A percentile compares a stretch with the other conserved stretches of the same genome.
Evolutionary conservation across 2,888 invertebrate species (phyloP).

Genomic region (Steromphala cineraria): DNA sequence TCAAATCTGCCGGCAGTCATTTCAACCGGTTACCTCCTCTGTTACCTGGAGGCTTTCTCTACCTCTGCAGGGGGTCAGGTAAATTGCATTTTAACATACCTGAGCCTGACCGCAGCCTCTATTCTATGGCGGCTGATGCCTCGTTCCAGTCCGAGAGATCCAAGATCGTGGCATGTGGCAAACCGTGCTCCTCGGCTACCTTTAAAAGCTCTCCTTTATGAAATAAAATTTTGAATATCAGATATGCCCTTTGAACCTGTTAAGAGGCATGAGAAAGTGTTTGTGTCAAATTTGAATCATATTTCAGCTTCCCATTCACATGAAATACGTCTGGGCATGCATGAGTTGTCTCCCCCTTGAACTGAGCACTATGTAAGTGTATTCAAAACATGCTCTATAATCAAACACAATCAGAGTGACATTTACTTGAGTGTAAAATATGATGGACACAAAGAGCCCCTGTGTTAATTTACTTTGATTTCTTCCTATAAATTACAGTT

Average conservation of each 20-base stretch:
- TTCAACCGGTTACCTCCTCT: not conserved
- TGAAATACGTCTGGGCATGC: too few species aligned
- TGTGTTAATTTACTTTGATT: not conserved
- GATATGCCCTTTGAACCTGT: too few species aligned
- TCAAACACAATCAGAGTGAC: not conserved
- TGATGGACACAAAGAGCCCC: not conserved
- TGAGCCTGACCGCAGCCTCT: not conserved
- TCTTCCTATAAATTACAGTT: not conserved
- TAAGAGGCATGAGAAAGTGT: too few species aligned
- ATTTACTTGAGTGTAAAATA: not conserved
- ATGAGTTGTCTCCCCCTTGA: too few species aligned
- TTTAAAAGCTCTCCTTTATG: not conserved
- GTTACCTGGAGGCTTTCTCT: not conserved
- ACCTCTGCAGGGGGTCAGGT: not conserved
- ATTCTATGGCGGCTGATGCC: not conserved
- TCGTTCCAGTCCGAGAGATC: not conserved
- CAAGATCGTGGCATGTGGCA: not conserved
- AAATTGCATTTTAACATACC: constrained; percentile 2
- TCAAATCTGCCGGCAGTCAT: not conserved
- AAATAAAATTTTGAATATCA: too few species aligned
- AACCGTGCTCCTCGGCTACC: not conserved
- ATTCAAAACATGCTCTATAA: too few species aligned
- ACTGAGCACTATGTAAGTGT: too few species aligned
- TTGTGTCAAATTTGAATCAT: too few species aligned
- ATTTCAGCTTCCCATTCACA: too few species aligned